These are phyloP conservation scores for Epinotia demarniana DNA, from an alignment of 2,888 invertebrate species.

Conservation along the genomic window DNA sequence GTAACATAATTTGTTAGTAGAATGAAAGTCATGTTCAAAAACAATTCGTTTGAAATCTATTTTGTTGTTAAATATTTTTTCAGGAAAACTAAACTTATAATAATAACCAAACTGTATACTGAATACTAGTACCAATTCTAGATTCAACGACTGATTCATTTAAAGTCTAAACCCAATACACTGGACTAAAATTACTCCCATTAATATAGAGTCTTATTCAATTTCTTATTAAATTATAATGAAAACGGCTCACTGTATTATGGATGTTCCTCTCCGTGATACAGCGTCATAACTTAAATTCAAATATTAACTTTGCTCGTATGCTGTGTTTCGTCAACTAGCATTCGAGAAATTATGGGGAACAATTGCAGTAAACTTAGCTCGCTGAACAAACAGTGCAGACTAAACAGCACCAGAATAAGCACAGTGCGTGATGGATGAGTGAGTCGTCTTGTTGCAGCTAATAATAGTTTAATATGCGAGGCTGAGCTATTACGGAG, in stretches of 20 bases:
- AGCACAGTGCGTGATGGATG: slow-evolving; percentile 41
- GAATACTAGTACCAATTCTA: too few relatives aligned
- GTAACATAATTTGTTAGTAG: neutral
- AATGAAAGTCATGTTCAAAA: too few relatives aligned
- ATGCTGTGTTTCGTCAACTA: slow-evolving; percentile 18
- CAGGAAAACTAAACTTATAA: too few relatives aligned
- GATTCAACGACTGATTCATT: too few relatives aligned
- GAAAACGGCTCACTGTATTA: neutral
- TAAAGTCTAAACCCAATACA: too few relatives aligned
- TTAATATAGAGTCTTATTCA: too few relatives aligned
- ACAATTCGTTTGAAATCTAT: too few relatives aligned
- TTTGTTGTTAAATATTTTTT: too few relatives aligned
- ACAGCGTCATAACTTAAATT: slow-evolving; percentile 5
- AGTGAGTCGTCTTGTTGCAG: slow-evolving; percentile 35
- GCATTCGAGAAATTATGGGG: slow-evolving; percentile 27
- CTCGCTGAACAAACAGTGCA: slow-evolving; percentile 14
- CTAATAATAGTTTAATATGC: slow-evolving; percentile 42
- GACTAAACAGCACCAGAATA: slow-evolving; percentile 41
- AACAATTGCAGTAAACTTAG: slow-evolving; percentile 37
- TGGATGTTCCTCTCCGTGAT: neutral
- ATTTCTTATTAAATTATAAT: neutral
- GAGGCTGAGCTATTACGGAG: slow-evolving; percentile 34
- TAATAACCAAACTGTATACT: too few relatives aligned
- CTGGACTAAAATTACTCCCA: too few relatives aligned
- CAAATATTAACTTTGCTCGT: slow-evolving; percentile 23